Percentiles rank a stretch among this genome's conserved stretches.
Conservation (phyloP, 2,113 vertebrate species). For the Salvelinus sp. region DNA sequence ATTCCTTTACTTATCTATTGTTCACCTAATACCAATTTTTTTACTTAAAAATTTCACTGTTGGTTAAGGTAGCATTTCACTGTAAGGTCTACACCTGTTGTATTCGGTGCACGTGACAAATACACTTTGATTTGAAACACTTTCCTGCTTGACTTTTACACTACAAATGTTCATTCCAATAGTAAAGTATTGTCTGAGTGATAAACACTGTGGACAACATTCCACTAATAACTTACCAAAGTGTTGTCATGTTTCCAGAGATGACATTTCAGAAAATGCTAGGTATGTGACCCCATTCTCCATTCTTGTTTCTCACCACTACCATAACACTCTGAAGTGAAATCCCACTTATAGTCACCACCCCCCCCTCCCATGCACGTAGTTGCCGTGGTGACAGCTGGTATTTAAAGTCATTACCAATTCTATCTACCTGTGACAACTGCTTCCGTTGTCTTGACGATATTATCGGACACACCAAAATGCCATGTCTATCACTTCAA, state of each 20-base stretch:
- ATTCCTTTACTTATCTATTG: too few relatives aligned
- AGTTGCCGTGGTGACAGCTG: slow-evolving; percentile 26
- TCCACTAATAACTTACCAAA: slow-evolving; percentile 13
- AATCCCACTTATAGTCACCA: not conserved
- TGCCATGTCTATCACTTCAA: not conserved
- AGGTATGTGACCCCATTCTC: not conserved
- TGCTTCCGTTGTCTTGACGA: slow-evolving; percentile 50
- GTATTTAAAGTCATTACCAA: slow-evolving; percentile 66
- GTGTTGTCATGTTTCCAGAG: too few relatives aligned
- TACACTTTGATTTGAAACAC: not conserved
- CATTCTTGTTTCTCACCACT: not conserved
- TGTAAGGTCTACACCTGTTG: too few relatives aligned
- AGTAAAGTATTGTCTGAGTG: not conserved
- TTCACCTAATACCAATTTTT: too few relatives aligned
- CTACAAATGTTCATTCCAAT: not conserved
- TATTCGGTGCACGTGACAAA: too few relatives aligned
- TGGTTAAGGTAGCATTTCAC: too few relatives aligned
- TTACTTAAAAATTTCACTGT: too few relatives aligned
- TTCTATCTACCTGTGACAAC: slow-evolving; percentile 35
- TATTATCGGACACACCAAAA: slow-evolving; percentile 22
- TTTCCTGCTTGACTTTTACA: not conserved
- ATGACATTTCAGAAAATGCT: slow-evolving; percentile 49
- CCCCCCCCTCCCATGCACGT: not conserved
- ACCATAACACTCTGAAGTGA: not conserved
- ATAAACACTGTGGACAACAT: slow-evolving; percentile 35